These are phyloP conservation scores for Entomobrya multifasciata DNA, from an alignment of 2,888 invertebrate genomes.

Conservation along the genomic window DNA sequence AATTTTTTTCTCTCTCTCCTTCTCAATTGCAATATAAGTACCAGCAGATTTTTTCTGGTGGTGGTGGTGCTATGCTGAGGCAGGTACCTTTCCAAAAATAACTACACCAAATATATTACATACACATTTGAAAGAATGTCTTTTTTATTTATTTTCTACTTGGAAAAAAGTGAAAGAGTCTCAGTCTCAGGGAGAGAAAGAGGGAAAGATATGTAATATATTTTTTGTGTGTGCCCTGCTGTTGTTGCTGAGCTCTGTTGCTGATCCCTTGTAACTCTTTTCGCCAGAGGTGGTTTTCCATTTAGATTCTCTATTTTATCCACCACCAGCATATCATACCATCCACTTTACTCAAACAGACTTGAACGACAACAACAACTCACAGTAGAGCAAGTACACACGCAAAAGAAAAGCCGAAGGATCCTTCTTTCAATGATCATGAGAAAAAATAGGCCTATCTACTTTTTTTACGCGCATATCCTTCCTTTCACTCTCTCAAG, in stretches of 20 bases:
- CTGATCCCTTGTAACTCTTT: conserved; percentile 37
- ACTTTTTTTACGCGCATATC: conserved; percentile 16
- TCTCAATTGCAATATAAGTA: conserved; percentile 7
- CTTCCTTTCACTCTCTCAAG: conserved; percentile 8
- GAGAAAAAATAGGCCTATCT: not conserved
- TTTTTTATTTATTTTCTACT: not conserved
- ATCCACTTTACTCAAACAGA: not conserved
- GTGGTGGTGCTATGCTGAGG: not conserved
- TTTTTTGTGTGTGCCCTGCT: too few species aligned
- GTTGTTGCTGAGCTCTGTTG: not conserved
- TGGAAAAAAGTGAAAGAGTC: not conserved
- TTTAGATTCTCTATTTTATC: not conserved
- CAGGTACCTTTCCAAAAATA: not conserved
- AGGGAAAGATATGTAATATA: too few species aligned
- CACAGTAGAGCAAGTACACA: not conserved
- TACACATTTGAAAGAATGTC: not conserved
- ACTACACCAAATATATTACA: not conserved
- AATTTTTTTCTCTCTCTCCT: too few species aligned
- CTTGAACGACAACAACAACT: not conserved
- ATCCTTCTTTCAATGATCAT: not conserved
- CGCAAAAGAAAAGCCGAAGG: not conserved
- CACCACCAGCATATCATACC: not conserved
- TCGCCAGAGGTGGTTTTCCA: conserved; percentile 39
- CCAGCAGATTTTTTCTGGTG: not conserved
- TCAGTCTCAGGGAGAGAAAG: too few species aligned